Base-by-base conservation (phyloP, 2,113 vertebrate species). In the Cathartes aura region DNA sequence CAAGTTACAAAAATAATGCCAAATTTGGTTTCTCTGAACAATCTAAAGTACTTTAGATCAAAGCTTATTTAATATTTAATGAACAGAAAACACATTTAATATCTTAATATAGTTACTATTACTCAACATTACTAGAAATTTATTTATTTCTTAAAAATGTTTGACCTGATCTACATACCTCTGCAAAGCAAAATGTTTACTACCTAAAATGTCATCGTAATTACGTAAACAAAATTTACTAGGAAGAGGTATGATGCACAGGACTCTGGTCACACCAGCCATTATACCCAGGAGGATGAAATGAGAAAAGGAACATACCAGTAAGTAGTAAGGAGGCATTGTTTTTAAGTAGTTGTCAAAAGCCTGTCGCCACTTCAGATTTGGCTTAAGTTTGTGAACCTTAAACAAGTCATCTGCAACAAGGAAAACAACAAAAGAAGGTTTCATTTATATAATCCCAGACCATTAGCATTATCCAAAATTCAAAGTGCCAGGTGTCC, bases 271-370 rank as follows among this genome's bases (percentile, higher is more conserved):
- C 43, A 87, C 95, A 95, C 42, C 87, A 89, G 87, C 62, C 95
- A 95, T 20, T 93, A 63, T 10, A 84, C 90, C 87, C 90, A 22
- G 38, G 38, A 64, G 52, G 50, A 96, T 34, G 26, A 82, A 90
- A 87, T 2, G 67, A 70, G 82, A 63, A 89, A 67, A 79, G 52
- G 40, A 86, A 98, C 98, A 97, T 99, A 99, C 98, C 98, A 98
- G 94, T 98, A 99, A 96, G 96, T 98, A 99, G 97, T 99, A 99
- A 22, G 98, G 98, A 98, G 98, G 98, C 98, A 99, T 98, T 64
- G 98, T 98, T 99, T 99, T 99, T 98, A 99, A 97, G 97, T 99
- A 99, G 97, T 97, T 98, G 95, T 99, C 98, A 98, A 99, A 98
- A 95, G 98, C 97, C 96, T 99, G 98, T 74, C 98, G 95, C 98